phyloP scores from a whole-genome alignment of 2,797 vertebrate genomes.

The Hozukius guyotensis region DNA sequence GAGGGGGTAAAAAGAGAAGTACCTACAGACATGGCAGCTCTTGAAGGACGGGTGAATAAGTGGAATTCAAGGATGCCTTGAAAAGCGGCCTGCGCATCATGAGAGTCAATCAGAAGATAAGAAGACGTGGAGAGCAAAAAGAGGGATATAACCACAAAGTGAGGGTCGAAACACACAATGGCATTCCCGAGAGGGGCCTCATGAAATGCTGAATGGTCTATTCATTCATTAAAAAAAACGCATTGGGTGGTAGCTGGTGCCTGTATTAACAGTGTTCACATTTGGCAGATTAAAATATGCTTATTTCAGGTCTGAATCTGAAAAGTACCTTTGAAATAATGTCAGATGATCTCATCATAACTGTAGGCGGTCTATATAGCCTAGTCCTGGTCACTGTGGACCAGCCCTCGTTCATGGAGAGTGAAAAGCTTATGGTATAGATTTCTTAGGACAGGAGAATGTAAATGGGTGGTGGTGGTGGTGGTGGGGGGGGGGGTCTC shows the following conservation, averaged over 20 bases:
- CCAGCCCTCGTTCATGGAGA: conserved; percentile 51
- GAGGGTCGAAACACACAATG: conserved; percentile 73
- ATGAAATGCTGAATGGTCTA: conserved; percentile 71
- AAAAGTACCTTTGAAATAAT: conserved; percentile 24
- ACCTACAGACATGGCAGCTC: conserved; percentile 70
- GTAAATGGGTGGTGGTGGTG: conserved; percentile 50
- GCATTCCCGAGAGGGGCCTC: conserved; percentile 76
- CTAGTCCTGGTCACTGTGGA: conserved; percentile 33
- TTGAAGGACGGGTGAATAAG: conserved; percentile 78
- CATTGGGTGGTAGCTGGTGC: conserved; percentile 57
- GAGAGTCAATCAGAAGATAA: conserved; percentile 79
- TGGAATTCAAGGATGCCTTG: conserved; percentile 75
- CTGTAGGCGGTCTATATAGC: not conserved
- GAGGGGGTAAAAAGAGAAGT: conserved; percentile 69
- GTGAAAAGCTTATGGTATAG: conserved; percentile 71
- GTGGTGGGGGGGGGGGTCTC: conserved; percentile 28
- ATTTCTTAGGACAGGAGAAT: conserved; percentile 72
- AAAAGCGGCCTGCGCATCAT: conserved; percentile 70
- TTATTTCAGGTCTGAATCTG: conserved; percentile 41
- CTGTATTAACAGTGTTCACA: conserved; percentile 41
- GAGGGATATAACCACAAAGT: conserved; percentile 69
- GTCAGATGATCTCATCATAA: conserved; percentile 19
- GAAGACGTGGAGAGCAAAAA: conserved; percentile 63
- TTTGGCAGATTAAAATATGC: conserved; percentile 45
- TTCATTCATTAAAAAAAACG: conserved; percentile 69